Evolutionary conservation across 2,113 vertebrate species (phyloP).

Genomic region (Grallaria varia): DNA sequence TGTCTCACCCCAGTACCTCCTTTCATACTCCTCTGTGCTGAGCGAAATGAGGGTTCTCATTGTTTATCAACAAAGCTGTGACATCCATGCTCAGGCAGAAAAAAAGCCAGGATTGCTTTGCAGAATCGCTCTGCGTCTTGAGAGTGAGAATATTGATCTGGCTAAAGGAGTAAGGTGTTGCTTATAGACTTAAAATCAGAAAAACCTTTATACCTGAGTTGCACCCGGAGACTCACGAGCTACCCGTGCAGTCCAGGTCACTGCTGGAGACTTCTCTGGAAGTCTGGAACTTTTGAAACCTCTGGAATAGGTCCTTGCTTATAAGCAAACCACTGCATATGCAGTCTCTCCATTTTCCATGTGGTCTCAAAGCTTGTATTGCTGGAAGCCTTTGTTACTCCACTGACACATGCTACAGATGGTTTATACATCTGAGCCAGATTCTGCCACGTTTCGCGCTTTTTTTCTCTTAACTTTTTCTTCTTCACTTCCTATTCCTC

Average conservation of each 20-base stretch:
- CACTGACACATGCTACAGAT: neutral
- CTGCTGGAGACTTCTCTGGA: neutral
- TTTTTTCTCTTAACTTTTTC: neutral
- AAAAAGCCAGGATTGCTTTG: neutral
- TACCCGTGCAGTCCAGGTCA: neutral
- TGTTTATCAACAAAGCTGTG: neutral
- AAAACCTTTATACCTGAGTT: neutral
- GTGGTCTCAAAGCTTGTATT: neutral
- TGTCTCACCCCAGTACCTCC: neutral
- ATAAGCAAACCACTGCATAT: neutral
- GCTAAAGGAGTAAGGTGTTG: neutral
- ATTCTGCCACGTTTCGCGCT: neutral
- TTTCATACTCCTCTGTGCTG: neutral
- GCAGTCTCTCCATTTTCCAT: neutral
- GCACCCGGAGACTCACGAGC: neutral
- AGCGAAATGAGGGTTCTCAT: neutral
- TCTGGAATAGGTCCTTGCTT: neutral
- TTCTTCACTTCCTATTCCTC: slow-evolving; percentile 9
- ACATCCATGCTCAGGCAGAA: neutral
- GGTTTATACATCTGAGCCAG: slow-evolving; percentile 15
- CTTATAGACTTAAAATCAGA: neutral
- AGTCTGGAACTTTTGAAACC: neutral
- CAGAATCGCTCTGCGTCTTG: neutral
- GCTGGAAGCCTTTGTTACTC: neutral
- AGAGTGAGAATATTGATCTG: neutral